phyloP scores from a whole-genome alignment of 1,140 invertebrate genomes.

The Leptinotarsa lineolata region DNA sequence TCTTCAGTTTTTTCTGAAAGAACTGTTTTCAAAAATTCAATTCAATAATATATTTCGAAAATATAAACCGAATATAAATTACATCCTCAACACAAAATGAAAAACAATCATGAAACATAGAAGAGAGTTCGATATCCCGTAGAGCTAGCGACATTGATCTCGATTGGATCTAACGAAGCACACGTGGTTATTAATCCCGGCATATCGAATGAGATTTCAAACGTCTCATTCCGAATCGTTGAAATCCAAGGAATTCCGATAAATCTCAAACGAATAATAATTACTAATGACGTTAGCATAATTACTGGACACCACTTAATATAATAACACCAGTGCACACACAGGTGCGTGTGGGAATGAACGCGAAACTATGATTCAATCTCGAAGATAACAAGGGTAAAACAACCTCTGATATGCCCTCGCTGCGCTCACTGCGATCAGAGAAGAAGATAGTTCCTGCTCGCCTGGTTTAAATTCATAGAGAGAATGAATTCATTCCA shows the following conservation, averaged over 20 bases:
- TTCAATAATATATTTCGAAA: too few species aligned
- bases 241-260: conserved; percentile 37
- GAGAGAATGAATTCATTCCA: too few species aligned
- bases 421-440: background rate
- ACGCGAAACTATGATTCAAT: conserved; percentile 39
- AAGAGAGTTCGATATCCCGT: too few species aligned
- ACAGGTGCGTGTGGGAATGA: conserved; percentile 44
- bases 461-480: background rate
- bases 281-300: conserved; percentile 34
- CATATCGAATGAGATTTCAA: conserved; percentile 11
- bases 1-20: too few species aligned
- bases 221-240: conserved; percentile 23
- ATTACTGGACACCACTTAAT: conserved; percentile 38
- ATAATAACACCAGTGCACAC: conserved; percentile 36
- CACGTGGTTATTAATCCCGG: background rate
- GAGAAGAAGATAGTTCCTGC: background rate
- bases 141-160: too few species aligned
- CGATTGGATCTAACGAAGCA: background rate
- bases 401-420: conserved; percentile 28
- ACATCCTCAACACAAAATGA: too few species aligned
- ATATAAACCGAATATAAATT: too few species aligned
- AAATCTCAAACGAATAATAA: conserved; percentile 40
- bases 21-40: too few species aligned
- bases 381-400: conserved; percentile 33
- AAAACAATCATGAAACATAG: too few species aligned